Evolutionary conservation across 2,113 vertebrate species (phyloP), one percentile per base, ranked within the genome.

Genomic region (Dicerorhinus sumatrensis): DNA sequence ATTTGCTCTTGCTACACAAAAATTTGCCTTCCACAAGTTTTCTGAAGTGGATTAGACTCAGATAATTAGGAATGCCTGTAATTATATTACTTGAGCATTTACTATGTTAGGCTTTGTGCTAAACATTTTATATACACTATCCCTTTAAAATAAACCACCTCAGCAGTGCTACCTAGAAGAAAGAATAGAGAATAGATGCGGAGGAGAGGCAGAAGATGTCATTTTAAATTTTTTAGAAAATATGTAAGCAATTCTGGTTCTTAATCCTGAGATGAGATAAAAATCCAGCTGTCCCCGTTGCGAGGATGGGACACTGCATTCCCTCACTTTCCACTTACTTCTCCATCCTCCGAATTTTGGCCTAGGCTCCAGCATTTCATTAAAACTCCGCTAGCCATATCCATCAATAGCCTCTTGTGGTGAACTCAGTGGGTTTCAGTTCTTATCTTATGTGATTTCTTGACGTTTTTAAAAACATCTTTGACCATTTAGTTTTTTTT

Each of bases 1-100:
- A 56, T 73, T 93, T 95, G 39, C 5, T 63, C 48, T 92, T 92
- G 7, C 29, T 54, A 36, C n/a, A 70, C 48, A 95, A 94, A 96
- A 83, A 54, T 72, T 70, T 95, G 80, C 42, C 67, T 92, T 90
- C 18, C n/a, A 79, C 39, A 60, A 21, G 16, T 91, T 89, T 85
- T 95, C 36, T 60, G 42, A 39, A 54, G 29, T 85, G 11, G 56
- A 76, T 58, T 96, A 58, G 3, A 81, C 54, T 96, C 33, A 90
- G 79, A 63, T 81, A 89, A 56, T 75, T 89, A 90, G 36, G 18
- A 89, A 70, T 73, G 13, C 2, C 33, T 73, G 0, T 85, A 54
- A 25, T 93, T 67, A 29, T 25, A 83, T 65, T 92, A 54, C 18
- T 77, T 91, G 63, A 77, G 2, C 16, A 89, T 67, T 84, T 58